Evolutionary conservation across 64 coral and sea anemone species (phyloP), one percentile per base, ranked within the genome.

Genomic region (Montipora sp.): DNA sequence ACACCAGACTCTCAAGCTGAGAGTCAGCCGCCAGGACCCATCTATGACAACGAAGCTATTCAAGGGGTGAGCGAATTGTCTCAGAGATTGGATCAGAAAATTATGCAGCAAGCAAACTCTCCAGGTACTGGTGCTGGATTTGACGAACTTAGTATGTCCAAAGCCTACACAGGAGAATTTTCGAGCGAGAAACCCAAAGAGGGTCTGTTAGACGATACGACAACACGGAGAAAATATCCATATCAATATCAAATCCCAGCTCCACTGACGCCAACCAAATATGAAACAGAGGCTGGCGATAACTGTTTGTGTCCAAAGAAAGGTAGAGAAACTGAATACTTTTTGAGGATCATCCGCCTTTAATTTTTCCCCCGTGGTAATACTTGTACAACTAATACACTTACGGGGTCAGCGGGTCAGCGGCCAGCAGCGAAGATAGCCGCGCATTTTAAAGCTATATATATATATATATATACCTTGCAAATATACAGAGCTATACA

Each of bases 241-340:
- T 9, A 71, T 72, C 61, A 5, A 50, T 27, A 20, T 69, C 16
- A 69, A 70, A 36, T 11, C 66, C 19, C 48, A 70, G 47, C 63
- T 9, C 45, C 14, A 11, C 11, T 72, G 66, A 72, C 65, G 10
- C 65, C 61, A 49, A 46, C 49, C 61, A 13, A 85, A 16, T 85
- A 85, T 19, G 65, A 50, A 5, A 50, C 82, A 85, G 82, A 85
- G 46, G 46, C 63, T 21, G 7, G 44, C 10, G 83, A 78, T 12
- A 83, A 88, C 18, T 93, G 91, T 59, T 68, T 93, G 5, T 93
- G 91, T 49, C 91, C 91, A 45, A 93, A 87, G 15, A 93, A 88
- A 88, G 91, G 91, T 93, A 67, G 46, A n/a, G 60, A 10, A 22
- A 69, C 8, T 49, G 8, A 15, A 7, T 5, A 57, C 6, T 2